A percentile compares a stretch with the other conserved stretches of the same genome.
Conservation (phyloP, 2,888 invertebrate genomes). For the Meiosimyza platycephala region DNA sequence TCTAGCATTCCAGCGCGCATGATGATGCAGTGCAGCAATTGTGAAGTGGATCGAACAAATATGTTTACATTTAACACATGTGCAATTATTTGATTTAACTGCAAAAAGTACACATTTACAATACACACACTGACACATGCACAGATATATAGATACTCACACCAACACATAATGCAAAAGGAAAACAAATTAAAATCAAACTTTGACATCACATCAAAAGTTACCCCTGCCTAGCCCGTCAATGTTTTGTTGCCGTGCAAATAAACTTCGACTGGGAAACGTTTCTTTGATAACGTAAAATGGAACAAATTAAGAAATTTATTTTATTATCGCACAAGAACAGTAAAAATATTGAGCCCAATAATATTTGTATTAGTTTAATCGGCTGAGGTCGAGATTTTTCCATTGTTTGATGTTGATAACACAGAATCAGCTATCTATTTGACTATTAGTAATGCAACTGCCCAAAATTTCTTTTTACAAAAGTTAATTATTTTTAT, state of each 20-base stretch:
- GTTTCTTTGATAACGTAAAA: too few relatives aligned
- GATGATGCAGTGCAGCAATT: slow-evolving; percentile 45
- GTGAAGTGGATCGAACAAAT: slow-evolving; percentile 64
- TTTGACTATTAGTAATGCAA: too few relatives aligned
- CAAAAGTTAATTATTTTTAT: too few relatives aligned
- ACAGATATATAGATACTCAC: slow-evolving; percentile 17
- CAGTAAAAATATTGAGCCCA: too few relatives aligned
- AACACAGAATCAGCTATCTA: too few relatives aligned
- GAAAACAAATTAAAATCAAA: slow-evolving; percentile 63
- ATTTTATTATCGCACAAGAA: too few relatives aligned
- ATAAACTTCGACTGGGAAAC: too few relatives aligned
- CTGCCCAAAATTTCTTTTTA: too few relatives aligned
- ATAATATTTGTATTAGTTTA: too few relatives aligned
- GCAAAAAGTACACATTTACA: slow-evolving; percentile 60
- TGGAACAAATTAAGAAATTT: too few relatives aligned
- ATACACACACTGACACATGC: slow-evolving; percentile 49
- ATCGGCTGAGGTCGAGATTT: too few relatives aligned
- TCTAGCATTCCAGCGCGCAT: not conserved
- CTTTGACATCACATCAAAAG: slow-evolving; percentile 56
- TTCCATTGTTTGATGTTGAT: too few relatives aligned
- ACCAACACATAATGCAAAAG: slow-evolving; percentile 56
- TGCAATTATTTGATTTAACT: slow-evolving; percentile 66
- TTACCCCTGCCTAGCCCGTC: slow-evolving; percentile 55
- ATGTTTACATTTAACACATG: slow-evolving; percentile 66
- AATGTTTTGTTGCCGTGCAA: slow-evolving; percentile 56